Evolutionary conservation across 2,113 vertebrate genomes (phyloP).

Genomic region (Corythoichthys haematopterus): DNA sequence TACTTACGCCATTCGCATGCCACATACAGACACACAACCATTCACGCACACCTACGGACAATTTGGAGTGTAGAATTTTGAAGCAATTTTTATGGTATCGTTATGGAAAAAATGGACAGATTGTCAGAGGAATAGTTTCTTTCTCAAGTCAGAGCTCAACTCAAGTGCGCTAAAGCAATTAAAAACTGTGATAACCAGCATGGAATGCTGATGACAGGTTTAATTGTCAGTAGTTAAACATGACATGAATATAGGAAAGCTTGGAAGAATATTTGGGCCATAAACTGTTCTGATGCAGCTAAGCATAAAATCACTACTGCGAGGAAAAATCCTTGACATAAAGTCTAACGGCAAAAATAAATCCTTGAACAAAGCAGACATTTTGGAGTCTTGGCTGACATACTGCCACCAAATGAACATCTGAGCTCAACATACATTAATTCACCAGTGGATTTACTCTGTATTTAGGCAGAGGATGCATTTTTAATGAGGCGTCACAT

Average conservation of each 20-base stretch:
- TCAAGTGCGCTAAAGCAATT: constrained; percentile 37
- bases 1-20: too few species aligned
- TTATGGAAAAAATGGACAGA: not conserved
- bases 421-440: constrained; percentile 2
- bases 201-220: constrained; percentile 40
- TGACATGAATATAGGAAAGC: constrained; percentile 37
- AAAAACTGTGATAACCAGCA: constrained; percentile 38
- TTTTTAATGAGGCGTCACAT: not conserved
- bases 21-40: too few species aligned
- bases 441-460: constrained; percentile 8
- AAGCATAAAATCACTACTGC: constrained; percentile 40
- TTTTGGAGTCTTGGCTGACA: constrained; percentile 26
- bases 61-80: not conserved
- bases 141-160: constrained; percentile 38
- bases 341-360: constrained; percentile 36
- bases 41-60: too few species aligned
- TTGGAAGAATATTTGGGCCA: constrained; percentile 36
- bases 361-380: constrained; percentile 32
- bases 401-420: not conserved
- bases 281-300: constrained; percentile 36
- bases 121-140: constrained; percentile 2
- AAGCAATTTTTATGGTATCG: not conserved
- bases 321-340: constrained; percentile 36
- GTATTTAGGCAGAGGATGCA: not conserved
- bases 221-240: constrained; percentile 57